Base-by-base conservation (phyloP, 2,797 vertebrate species). In the Protonibea diacanthus region DNA sequence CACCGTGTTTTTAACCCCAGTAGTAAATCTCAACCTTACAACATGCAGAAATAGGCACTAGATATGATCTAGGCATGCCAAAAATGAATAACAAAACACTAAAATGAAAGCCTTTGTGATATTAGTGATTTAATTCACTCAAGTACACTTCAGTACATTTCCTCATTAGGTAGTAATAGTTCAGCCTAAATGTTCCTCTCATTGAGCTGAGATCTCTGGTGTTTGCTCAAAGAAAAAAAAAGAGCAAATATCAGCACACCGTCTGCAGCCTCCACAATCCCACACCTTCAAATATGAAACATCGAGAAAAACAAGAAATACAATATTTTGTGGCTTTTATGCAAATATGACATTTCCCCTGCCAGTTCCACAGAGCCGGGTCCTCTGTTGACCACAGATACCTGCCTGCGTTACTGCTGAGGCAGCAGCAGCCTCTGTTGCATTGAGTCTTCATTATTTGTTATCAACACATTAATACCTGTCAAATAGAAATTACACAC, bases 321-420 rank as follows among this genome's bases (percentile, higher is more conserved):
- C 84, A 91, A 90, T 90, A 88, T 93, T 92, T 91, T 85, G 81
- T 89, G 83, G 85, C 79, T 86, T 89, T 91, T 93, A 94, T 92
- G 92, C 88, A 91, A 95, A 94, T 94, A 75, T 91, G 93, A 93
- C 92, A 95, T 94, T 93, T 92, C 69, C 79, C 83, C 66, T 57
- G 87, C 83, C 48, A 71, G 68, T 75, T 87, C 75, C 73, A 74
- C 60, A 49, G 89, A 89, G 85, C 81, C 69, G 62, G 80, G 60
- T 83, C 84, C 81, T 86, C 87, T 94, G 90, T 91, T 92, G 90
- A 90, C 91, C 91, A 88, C 80, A 90, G 87, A 90, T 91, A 91
- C 90, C 88, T 86, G 86, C 67, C 66, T 42, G 59, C 66, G 76
- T 85, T 86, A 78, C 42, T 86, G 90, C 92, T 92, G 91, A 91